These are phyloP conservation scores for Dolichoris vasculosae DNA, from an alignment of 1,140 invertebrate species.

Conservation along the genomic window DNA sequence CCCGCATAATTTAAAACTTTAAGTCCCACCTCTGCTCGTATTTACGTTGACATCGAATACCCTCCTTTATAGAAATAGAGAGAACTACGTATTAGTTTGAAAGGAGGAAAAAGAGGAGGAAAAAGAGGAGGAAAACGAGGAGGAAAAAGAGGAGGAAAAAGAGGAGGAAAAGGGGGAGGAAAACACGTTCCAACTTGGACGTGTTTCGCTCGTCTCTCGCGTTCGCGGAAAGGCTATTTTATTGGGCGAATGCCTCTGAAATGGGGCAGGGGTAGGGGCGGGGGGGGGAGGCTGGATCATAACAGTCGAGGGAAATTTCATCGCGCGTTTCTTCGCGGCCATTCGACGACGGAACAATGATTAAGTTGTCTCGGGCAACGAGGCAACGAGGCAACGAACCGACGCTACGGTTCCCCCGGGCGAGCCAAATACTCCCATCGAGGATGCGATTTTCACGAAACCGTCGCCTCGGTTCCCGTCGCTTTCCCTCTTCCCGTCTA, in stretches of 20 bases:
- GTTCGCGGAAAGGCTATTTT: constrained; percentile 4
- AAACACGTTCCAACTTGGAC: too few relatives aligned
- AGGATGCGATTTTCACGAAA: neutral
- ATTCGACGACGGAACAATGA: constrained; percentile 31
- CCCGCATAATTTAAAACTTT: constrained; percentile 33
- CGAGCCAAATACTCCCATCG: neutral
- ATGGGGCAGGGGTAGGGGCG: neutral
- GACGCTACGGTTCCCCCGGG: too few relatives aligned
- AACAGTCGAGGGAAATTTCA: constrained; percentile 17
- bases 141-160: neutral
- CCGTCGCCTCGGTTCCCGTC: too few relatives aligned
- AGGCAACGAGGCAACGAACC: neutral
- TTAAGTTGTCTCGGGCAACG: constrained; percentile 2
- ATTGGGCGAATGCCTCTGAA: constrained; percentile 23
- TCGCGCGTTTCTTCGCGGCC: constrained; percentile 1
- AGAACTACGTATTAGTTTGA: neutral
- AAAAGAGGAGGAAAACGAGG: neutral
- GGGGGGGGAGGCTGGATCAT: neutral
- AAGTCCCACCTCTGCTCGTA: constrained; percentile 8
- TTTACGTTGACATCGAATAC: neutral
- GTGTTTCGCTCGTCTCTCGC: too few relatives aligned
- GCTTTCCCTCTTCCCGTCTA: neutral
- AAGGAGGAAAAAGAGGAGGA: neutral
- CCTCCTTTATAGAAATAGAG: neutral
- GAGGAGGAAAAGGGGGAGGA: neutral